Percentiles rank a stretch among this genome's conserved stretches.
These are phyloP conservation scores for Philhelius pedissequus DNA, from an alignment of 2,888 invertebrate genomes.

Conservation along the genomic window DNA sequence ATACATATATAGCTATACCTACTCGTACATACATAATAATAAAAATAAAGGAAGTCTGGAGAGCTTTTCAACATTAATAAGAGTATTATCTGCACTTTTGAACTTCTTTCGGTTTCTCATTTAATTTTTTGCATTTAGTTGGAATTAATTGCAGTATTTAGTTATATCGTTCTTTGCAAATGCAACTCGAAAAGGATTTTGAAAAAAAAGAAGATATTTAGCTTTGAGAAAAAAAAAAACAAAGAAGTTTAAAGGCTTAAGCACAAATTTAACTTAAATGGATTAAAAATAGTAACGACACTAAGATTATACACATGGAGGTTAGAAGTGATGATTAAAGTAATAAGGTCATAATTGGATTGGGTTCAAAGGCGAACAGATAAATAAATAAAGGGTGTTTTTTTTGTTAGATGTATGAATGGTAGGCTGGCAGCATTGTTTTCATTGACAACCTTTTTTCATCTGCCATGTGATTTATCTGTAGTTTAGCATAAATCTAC, in stretches of 20 bases:
- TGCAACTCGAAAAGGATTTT: neutral
- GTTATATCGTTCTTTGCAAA: neutral
- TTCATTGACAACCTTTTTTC: too few relatives aligned
- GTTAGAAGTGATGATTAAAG: neutral
- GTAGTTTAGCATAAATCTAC: too few relatives aligned
- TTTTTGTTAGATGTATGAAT: too few relatives aligned
- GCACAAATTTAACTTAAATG: neutral
- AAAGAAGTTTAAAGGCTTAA: neutral
- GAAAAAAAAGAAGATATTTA: neutral
- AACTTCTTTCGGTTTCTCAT: conserved; percentile 44
- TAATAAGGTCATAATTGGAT: too few relatives aligned
- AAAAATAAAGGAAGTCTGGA: conserved; percentile 48
- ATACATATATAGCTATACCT: too few relatives aligned
- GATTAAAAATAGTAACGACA: neutral
- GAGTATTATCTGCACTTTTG: conserved; percentile 56
- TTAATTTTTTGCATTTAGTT: conserved; percentile 4
- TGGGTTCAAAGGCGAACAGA: too few relatives aligned
- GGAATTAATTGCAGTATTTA: neutral
- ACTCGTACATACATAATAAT: neutral
- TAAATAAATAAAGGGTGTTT: too few relatives aligned
- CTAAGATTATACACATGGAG: neutral
- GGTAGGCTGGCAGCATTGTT: too few relatives aligned
- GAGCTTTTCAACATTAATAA: conserved; percentile 57
- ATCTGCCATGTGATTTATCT: too few relatives aligned
- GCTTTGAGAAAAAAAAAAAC: neutral